Evolutionary conservation across 1,140 invertebrate genomes (phyloP).

Genomic region (Nixonia krombeini): DNA sequence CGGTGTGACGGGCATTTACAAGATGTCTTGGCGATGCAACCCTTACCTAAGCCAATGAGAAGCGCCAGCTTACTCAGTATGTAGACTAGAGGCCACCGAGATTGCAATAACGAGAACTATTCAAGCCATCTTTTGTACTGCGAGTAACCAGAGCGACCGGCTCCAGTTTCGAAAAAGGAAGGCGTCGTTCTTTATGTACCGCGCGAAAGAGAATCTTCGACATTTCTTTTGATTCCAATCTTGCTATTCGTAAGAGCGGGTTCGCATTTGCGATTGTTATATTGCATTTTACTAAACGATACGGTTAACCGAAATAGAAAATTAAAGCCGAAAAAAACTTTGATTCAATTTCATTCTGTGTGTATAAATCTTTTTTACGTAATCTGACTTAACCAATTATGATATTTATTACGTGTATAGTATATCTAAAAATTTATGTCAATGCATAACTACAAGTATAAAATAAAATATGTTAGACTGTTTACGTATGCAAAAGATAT

Average conservation of each 20-base stretch:
- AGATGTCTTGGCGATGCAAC: neutral
- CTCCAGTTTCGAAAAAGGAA: slow-evolving; percentile 6
- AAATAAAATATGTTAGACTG: no score
- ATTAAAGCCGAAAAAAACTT: neutral
- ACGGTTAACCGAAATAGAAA: no score
- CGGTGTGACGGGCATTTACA: no score
- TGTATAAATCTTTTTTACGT: no score
- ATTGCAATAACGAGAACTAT: slow-evolving; percentile 12
- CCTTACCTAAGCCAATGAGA: slow-evolving; percentile 11
- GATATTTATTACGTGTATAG: no score
- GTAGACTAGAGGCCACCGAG: neutral
- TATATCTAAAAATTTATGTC: no score
- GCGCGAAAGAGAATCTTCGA: slow-evolving; percentile 1
- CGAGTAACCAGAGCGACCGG: slow-evolving; percentile 1
- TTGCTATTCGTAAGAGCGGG: neutral
- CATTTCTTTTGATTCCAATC: slow-evolving; percentile 1
- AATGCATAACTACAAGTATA: no score
- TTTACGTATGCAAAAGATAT: no score
- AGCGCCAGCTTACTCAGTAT: neutral
- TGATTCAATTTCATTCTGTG: no score
- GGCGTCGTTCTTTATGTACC: neutral
- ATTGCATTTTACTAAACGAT: no score
- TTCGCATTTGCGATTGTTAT: neutral
- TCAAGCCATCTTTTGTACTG: neutral
- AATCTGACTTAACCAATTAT: no score